Percentiles rank a stretch among this genome's conserved stretches.
Evolutionary conservation across 2,113 vertebrate species (phyloP).

Genomic region (Nothoprocta perdicaria): DNA sequence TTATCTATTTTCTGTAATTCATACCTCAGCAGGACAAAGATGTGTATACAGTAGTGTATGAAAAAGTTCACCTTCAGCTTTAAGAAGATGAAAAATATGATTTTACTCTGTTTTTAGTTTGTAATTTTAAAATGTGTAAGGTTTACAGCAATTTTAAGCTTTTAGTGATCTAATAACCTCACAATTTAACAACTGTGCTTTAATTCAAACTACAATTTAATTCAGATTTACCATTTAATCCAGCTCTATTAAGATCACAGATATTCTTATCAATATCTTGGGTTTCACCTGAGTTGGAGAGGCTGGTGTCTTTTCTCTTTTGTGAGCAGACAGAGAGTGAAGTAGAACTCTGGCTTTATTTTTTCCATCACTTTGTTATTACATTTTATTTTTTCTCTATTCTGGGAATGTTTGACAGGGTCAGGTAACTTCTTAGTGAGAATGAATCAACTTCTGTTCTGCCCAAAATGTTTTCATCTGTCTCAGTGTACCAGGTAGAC

Average conservation of each 20-base stretch:
- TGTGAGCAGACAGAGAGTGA: not conserved
- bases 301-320: not conserved
- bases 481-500: not conserved
- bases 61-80: not conserved
- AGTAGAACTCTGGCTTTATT: not conserved
- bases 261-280: not conserved
- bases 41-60: not conserved
- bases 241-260: not conserved
- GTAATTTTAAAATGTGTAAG: not conserved
- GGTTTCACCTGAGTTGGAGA: not conserved
- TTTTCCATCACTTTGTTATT: not conserved
- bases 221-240: not conserved
- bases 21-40: not conserved
- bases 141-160: not conserved
- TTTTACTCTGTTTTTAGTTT: not conserved
- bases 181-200: not conserved
- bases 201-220: not conserved
- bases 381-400: not conserved
- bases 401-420: not conserved
- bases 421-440: not conserved
- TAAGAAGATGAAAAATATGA: not conserved
- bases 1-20: not conserved
- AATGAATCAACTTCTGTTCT: not conserved
- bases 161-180: not conserved
- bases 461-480: not conserved